phyloP scores from a whole-genome alignment of 2,797 vertebrate genomes.

The Hydrocynus forskahlii region DNA sequence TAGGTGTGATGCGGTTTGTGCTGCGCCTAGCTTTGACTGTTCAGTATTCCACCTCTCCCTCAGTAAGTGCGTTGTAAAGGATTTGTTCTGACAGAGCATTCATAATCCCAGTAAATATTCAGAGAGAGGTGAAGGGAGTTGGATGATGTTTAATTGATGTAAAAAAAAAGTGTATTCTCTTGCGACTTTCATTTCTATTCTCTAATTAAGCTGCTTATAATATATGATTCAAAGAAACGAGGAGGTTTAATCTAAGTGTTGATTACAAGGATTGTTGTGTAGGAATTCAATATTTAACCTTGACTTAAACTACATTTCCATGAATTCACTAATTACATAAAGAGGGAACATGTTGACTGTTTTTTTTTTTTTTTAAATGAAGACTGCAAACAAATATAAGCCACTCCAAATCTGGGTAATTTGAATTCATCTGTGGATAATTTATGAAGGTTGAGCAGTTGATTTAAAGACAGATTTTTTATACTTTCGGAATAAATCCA shows the following conservation, averaged over 20 bases:
- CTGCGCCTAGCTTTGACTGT: not conserved
- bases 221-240: conserved; percentile 45
- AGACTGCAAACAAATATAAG: conserved; percentile 44
- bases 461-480: conserved; percentile 42
- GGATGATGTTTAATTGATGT: conserved; percentile 47
- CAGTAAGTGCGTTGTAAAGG: not conserved
- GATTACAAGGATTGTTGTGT: conserved; percentile 48
- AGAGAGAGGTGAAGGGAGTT: conserved; percentile 42
- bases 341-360: conserved; percentile 20
- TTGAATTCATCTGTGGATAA: conserved; percentile 45
- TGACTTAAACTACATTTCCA: conserved; percentile 29
- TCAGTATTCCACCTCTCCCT: not conserved
- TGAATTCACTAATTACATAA: conserved; percentile 30
- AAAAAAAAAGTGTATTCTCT: conserved; percentile 41
- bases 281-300: conserved; percentile 28
- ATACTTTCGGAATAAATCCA: conserved; percentile 22
- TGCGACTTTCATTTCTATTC: conserved; percentile 41
- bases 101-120: conserved; percentile 38
- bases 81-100: conserved; percentile 13
- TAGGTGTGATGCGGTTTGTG: not conserved
- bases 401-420: conserved; percentile 38
- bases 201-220: conserved; percentile 47
- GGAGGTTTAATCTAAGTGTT: conserved; percentile 41
- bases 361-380: conserved; percentile 2
- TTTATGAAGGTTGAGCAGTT: conserved; percentile 44